Evolutionary conservation across 2,888 invertebrate species (phyloP).

Genomic region (Strigamia transsilvanica): DNA sequence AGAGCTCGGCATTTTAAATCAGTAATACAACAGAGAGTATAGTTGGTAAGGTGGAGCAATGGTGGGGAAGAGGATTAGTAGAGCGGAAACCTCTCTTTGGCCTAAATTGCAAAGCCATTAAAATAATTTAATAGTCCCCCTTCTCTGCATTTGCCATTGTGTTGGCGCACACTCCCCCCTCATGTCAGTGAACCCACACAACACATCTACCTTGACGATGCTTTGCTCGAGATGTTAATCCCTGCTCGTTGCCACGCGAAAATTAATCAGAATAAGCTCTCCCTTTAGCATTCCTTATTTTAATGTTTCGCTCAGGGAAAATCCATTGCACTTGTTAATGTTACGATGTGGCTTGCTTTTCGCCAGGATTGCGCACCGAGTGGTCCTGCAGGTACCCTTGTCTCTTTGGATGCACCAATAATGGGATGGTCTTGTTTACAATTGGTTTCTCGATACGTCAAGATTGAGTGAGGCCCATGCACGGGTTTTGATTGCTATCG

Average conservation of each 20-base stretch:
- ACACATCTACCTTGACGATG: background rate
- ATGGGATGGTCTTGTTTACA: constrained; percentile 2
- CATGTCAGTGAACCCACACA: constrained; percentile 19
- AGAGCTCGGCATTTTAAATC: constrained; percentile 15
- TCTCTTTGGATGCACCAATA: background rate
- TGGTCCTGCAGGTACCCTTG: constrained; percentile 15
- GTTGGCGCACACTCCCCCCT: background rate
- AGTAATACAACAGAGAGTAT: background rate
- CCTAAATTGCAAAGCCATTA: constrained; percentile 38
- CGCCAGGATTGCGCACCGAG: background rate
- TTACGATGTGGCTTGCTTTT: background rate
- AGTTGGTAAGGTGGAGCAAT: constrained; percentile 5
- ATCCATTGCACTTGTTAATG: constrained; percentile 31
- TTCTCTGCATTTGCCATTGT: constrained; percentile 35
- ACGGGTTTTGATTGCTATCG: background rate
- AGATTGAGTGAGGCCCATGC: background rate
- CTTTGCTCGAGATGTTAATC: constrained; percentile 32
- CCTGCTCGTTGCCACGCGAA: constrained; percentile 38
- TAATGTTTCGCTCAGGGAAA: constrained; percentile 11
- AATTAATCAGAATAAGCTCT: constrained; percentile 38
- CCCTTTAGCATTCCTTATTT: constrained; percentile 27
- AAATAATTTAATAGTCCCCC: constrained; percentile 35
- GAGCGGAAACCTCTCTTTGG: constrained; percentile 32
- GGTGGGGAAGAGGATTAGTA: constrained; percentile 35
- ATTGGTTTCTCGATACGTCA: background rate